A percentile compares a stretch with the other conserved stretches of the same genome.
Conservation (phyloP, 2,113 vertebrate genomes). For the Eleginops maclovinus region DNA sequence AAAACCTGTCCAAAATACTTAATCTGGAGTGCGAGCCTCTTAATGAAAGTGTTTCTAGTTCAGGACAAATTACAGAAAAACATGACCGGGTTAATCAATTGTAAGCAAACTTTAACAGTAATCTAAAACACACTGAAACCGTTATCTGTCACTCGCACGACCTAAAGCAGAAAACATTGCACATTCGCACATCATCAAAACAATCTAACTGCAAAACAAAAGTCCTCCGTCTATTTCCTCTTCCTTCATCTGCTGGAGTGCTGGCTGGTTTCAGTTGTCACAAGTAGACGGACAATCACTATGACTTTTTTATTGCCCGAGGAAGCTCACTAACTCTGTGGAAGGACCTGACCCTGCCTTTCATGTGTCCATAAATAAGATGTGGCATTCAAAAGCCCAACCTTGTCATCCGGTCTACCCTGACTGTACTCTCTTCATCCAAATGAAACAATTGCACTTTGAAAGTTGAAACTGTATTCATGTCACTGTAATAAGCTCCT, state of each 20-base stretch:
- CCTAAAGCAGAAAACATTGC: background rate
- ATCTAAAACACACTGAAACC: background rate
- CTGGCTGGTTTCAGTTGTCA: slow-evolving; percentile 49
- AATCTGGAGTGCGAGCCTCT: background rate
- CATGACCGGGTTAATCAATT: background rate
- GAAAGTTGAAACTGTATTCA: slow-evolving; percentile 9
- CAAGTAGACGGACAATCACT: slow-evolving; percentile 60
- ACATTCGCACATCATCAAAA: background rate
- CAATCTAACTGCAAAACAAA: slow-evolving; percentile 14
- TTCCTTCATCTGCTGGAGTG: slow-evolving; percentile 38
- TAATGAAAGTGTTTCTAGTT: background rate
- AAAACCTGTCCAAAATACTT: background rate
- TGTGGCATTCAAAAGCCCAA: slow-evolving; percentile 58
- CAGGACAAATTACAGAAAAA: background rate
- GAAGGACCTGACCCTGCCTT: slow-evolving; percentile 79
- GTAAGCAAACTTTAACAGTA: background rate
- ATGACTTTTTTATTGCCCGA: slow-evolving; percentile 70
- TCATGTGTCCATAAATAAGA: slow-evolving; percentile 78
- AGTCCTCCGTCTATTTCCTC: slow-evolving; percentile 13
- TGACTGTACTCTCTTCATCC: slow-evolving; percentile 51
- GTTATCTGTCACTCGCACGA: slow-evolving; percentile 6
- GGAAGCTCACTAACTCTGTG: slow-evolving; percentile 68
- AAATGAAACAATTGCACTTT: slow-evolving; percentile 23
- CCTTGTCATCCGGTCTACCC: slow-evolving; percentile 52
- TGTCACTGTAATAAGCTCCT: slow-evolving; percentile 9